Conservation (phyloP, 2,797 vertebrate genomes). For the Melanotaenia boesemani region DNA sequence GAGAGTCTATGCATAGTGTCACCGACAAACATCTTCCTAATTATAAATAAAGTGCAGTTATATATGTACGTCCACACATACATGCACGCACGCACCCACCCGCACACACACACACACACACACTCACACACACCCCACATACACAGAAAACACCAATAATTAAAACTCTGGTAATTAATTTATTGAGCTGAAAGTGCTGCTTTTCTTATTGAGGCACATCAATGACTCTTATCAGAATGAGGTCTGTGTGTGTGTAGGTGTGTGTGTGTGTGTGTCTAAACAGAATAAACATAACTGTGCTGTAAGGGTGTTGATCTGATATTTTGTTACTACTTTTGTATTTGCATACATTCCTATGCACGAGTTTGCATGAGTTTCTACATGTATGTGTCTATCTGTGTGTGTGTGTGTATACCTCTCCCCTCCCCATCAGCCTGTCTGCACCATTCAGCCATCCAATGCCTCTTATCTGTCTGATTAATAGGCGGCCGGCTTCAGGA, state of each 20-base stretch:
- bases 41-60: constrained; percentile 25
- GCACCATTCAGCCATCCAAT: constrained; percentile 98
- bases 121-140: constrained; percentile 7
- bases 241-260: constrained; percentile 28
- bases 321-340: constrained; percentile 38
- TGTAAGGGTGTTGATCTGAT: constrained; percentile 1
- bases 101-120: constrained; percentile 9
- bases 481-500: constrained; percentile 99
- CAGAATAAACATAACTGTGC: background rate
- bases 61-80: background rate
- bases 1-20: constrained; percentile 52
- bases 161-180: constrained; percentile 99
- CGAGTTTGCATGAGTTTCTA: constrained; percentile 26
- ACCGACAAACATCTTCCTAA: constrained; percentile 53
- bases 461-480: constrained; percentile 99
- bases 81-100: background rate
- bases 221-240: constrained; percentile 94
- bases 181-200: constrained; percentile 98
- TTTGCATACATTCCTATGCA: constrained; percentile 47
- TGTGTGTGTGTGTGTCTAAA: constrained; percentile 7
- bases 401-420: constrained; percentile 31
- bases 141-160: constrained; percentile 89
- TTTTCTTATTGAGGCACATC: constrained; percentile 94
- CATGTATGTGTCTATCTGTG: constrained; percentile 31
- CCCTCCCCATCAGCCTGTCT: constrained; percentile 88